Percentiles rank a stretch among this genome's conserved stretches.
These are phyloP conservation scores for Agriotes lineatus DNA, from an alignment of 2,888 invertebrate species.

Conservation along the genomic window DNA sequence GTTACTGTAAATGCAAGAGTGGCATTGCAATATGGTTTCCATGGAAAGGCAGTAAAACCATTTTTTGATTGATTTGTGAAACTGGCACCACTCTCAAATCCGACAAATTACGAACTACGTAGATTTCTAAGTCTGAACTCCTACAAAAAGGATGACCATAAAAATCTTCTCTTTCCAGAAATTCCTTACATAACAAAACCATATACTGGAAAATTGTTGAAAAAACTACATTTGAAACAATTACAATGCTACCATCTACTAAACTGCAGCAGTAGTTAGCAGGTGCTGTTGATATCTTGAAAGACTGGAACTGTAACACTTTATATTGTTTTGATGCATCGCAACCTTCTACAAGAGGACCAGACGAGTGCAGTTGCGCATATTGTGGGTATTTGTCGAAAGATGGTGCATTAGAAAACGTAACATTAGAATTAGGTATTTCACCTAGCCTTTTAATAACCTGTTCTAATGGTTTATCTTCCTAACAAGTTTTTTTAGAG, in stretches of 20 bases:
- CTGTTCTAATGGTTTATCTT: constrained; percentile 19
- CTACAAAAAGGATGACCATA: constrained; percentile 5
- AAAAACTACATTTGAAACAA: constrained; percentile 6
- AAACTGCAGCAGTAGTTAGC: constrained; percentile 1
- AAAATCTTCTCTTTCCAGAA: constrained; percentile 12
- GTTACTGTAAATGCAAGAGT: neutral
- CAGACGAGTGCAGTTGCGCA: neutral
- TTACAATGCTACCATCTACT: constrained; percentile 3
- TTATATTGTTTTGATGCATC: constrained; percentile 15
- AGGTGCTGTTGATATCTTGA: constrained; percentile 1
- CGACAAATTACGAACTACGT: constrained; percentile 11
- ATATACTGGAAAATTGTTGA: neutral
- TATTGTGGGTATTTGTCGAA: neutral
- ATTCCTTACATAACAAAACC: constrained; percentile 7
- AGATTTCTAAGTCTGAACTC: constrained; percentile 13
- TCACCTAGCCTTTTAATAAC: constrained; percentile 18
- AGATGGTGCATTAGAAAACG: neutral
- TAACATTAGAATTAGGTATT: neutral
- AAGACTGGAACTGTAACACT: constrained; percentile 1
- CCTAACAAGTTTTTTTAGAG: neutral
- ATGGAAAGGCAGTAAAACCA: constrained; percentile 14
- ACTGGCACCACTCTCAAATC: constrained; percentile 9
- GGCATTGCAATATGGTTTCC: constrained; percentile 9
- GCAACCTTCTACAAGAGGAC: constrained; percentile 8
- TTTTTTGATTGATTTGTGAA: constrained; percentile 11